Base-by-base conservation (phyloP, 1,140 invertebrate species). In the Arctopsyche grandis region DNA sequence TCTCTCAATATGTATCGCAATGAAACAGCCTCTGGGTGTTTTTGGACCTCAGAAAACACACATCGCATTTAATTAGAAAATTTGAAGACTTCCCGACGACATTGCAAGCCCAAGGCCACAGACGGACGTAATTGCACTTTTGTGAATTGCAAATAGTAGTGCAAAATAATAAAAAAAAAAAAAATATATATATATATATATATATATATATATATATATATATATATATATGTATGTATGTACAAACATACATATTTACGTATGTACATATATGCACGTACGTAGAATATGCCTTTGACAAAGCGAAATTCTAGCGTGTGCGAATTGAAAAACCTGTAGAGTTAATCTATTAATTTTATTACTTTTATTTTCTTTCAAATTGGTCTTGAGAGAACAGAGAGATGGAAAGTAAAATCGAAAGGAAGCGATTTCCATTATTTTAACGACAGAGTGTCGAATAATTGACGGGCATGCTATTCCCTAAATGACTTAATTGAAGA, bases 371-470 rank as follows among this genome's bases (percentile, higher is more conserved):
- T 52, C 3, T 52, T 14, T 12, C 1, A 38, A 38, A 38, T 38
- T 38, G 29, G 1, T 38, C 29, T 38, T 7, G 29, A 7, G 7
- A 38, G 29, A 38, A 1, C 29, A 1, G 29, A 1, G 29, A 38
- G 48, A 52, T 16, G 48, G 48, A 52, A 52, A 52, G 48, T 52
- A 12, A 52, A 52, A 52, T 52, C 48, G 48, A 52, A 52, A 52
- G 48, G 48, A 52, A 52, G 48, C 12, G 48, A 52, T 52, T 52
- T 52, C 16, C 16, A 52, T 52, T 52, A 52, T 52, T 52, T 52
- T 52, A 52, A 52, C 48, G 48, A 52, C 10, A 52, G 1, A 52
- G 16, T 52, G 16, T 52, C 48, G 16, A 14, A 52, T 52, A 16
- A 52, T 14, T 52, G 16, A 52, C 16, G 16, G 10, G 10, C 16